These are phyloP conservation scores for Drosophila prolongata DNA, from an alignment of 2,888 invertebrate species.

Conservation along the genomic window DNA sequence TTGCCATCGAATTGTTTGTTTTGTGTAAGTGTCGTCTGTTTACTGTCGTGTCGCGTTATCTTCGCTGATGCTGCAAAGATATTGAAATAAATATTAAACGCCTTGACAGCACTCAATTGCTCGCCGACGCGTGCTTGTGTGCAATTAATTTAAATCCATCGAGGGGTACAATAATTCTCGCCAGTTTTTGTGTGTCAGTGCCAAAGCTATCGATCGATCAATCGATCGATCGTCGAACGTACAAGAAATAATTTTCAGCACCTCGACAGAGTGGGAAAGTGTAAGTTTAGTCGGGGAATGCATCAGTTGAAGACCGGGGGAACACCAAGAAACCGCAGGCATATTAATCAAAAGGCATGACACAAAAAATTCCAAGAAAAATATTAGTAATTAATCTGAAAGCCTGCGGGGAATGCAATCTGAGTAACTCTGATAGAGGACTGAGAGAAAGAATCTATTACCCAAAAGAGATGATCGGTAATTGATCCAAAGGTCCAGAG, in stretches of 20 bases:
- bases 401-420: too few relatives aligned
- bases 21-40: constrained; percentile 31
- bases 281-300: constrained; percentile 9
- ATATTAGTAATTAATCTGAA: neutral
- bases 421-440: too few relatives aligned
- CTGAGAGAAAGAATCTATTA: too few relatives aligned
- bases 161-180: constrained; percentile 17
- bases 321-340: constrained; percentile 15
- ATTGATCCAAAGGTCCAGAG: too few relatives aligned
- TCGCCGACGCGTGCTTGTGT: constrained; percentile 30
- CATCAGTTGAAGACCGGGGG: constrained; percentile 11
- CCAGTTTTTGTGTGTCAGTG: constrained; percentile 36
- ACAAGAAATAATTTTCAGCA: neutral
- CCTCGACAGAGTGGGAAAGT: neutral
- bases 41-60: constrained; percentile 26
- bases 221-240: constrained; percentile 15
- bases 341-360: neutral
- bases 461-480: too few relatives aligned
- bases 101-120: constrained; percentile 16
- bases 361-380: neutral
- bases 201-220: constrained; percentile 21
- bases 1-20: constrained; percentile 15
- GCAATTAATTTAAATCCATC: constrained; percentile 36
- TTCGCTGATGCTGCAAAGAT: constrained; percentile 19
- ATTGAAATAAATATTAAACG: constrained; percentile 11